Base-by-base conservation (phyloP, 1,140 invertebrate genomes). In the Marisa cornuarietis region DNA sequence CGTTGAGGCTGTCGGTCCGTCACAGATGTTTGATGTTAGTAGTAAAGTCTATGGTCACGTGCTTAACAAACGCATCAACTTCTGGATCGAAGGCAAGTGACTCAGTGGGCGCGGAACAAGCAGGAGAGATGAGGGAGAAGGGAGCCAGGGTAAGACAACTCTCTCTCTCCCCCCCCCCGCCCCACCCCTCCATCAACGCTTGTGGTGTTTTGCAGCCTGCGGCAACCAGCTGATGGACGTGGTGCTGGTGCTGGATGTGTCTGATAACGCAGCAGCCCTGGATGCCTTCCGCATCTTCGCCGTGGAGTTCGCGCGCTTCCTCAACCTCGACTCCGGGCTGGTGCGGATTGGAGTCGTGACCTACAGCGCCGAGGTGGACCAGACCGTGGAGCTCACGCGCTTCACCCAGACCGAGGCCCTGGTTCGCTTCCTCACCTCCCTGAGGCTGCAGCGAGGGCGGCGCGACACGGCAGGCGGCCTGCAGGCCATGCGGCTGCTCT, bases 241-340 rank as follows among this genome's bases (percentile, higher is more conserved):
- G n/a, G 81, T 83, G 14, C 52, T 85, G 20, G 52, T 85, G 3
- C 20, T 85, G 31, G 84, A 85, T 62, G 74, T 81, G 3, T 83
- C 84, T 6, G 65, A 74, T 18, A 78, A 82, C 76, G 80, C 54
- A 54, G 49, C 81, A 31, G 72, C 75, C 14, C 42, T 74, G 72
- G 61, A 79, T 31, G 79, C 61, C 6, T 42, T 79, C 16, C 31
- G 73, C 58, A 26, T 0, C 16, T 71, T 79, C 22, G 78, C 78
- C 62, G 58, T 54, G 69, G 68, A 84, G 8, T 69, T 88, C 62
- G 71, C 87, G 9, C 71, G 68, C 22, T 79, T 81, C 75, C 83
- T 84, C 20, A 76, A 83, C n/a, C 85, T 88, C 61, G 88, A 85
- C 73, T 66, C 73, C 22, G 86, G 84, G 31, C 74, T 81, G 18